A percentile compares a stretch with the other conserved stretches of the same genome.
These are phyloP conservation scores for Thyatira batis DNA, from an alignment of 2,888 invertebrate genomes.

Conservation along the genomic window DNA sequence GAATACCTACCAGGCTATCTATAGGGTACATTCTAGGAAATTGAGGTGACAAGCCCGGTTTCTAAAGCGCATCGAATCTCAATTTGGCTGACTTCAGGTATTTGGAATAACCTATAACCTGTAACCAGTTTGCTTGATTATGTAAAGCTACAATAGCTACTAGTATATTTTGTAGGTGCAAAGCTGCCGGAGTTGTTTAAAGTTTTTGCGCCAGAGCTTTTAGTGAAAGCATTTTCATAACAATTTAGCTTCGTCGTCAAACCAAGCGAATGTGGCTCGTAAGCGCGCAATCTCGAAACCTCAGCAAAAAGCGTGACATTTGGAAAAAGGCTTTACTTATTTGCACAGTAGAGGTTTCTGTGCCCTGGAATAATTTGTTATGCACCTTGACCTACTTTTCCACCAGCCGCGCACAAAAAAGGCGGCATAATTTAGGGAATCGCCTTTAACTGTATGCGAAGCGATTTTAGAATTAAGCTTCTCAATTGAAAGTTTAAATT, in stretches of 20 bases:
- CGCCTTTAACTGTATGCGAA: constrained; percentile 35
- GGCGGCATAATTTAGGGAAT: constrained; percentile 45
- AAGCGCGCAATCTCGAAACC: constrained; percentile 28
- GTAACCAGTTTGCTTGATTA: neutral
- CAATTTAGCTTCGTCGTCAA: constrained; percentile 26
- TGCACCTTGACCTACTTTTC: constrained; percentile 62
- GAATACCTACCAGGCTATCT: neutral
- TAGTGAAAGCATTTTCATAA: constrained; percentile 23
- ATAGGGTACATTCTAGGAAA: neutral
- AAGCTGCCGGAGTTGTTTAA: neutral
- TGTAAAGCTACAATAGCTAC: neutral
- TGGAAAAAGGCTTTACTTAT: constrained; percentile 58
- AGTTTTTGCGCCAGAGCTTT: constrained; percentile 8
- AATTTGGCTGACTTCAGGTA: neutral
- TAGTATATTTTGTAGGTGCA: neutral
- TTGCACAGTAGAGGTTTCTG: constrained; percentile 49
- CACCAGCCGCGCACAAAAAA: constrained; percentile 25
- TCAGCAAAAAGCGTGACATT: constrained; percentile 49
- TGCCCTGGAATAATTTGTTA: constrained; percentile 58
- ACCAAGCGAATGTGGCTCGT: constrained; percentile 20
- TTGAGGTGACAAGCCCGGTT: neutral
- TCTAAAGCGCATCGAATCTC: neutral
- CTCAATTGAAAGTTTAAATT: constrained; percentile 24
- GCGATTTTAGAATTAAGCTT: constrained; percentile 38
- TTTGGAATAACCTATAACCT: too few relatives aligned